phyloP scores from a whole-genome alignment of 1,140 invertebrate species.

The Panulirus ornatus region DNA sequence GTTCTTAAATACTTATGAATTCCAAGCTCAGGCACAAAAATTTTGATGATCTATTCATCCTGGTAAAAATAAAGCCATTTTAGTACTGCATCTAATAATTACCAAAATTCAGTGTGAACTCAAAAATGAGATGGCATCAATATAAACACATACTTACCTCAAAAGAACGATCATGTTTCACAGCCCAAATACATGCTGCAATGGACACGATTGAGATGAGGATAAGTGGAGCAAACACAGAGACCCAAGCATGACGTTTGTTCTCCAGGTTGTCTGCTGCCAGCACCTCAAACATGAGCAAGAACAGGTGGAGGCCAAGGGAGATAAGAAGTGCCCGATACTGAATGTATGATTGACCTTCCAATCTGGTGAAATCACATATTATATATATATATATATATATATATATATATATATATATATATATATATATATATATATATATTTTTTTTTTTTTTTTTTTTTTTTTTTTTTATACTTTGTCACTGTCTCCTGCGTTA shows the following conservation, averaged over 20 bases:
- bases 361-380: slow-evolving; percentile 83
- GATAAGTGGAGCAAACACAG: slow-evolving; percentile 97
- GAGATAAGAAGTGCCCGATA: slow-evolving; percentile 98
- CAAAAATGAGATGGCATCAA: no score
- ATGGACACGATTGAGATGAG: slow-evolving; percentile 97
- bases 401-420: no score
- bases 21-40: no score
- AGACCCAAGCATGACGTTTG: slow-evolving; percentile 93
- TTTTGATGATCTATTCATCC: no score
- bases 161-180: slow-evolving; percentile 97
- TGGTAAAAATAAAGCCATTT: no score
- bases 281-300: slow-evolving; percentile 97
- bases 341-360: slow-evolving; percentile 96
- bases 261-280: slow-evolving; percentile 97
- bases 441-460: slow-evolving; percentile 33
- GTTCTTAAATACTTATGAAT: no score
- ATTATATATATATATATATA: slow-evolving; percentile 1
- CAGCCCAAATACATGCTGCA: slow-evolving; percentile 97
- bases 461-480: no score
- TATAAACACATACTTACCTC: slow-evolving; percentile 84
- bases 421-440: slow-evolving; percentile 51
- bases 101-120: no score
- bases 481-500: no score
- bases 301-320: slow-evolving; percentile 93
- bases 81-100: no score